Percentiles rank a stretch among this genome's conserved stretches.
Conservation (phyloP, 2,113 vertebrate species). For the Microtus oregoni region DNA sequence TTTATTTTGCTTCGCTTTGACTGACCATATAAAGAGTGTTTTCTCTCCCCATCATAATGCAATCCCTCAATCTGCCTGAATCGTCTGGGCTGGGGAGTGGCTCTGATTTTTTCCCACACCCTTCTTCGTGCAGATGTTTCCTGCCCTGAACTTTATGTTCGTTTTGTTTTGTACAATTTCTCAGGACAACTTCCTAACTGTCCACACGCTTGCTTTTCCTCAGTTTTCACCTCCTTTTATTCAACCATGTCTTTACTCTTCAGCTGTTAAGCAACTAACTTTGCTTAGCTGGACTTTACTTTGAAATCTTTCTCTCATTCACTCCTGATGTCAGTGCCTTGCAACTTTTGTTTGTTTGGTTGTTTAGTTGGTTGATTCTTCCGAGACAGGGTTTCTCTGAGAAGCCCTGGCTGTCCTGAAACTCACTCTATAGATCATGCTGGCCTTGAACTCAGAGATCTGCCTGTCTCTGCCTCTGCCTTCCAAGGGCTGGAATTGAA, state of each 20-base stretch:
- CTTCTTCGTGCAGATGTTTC: constrained; percentile 65
- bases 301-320: not conserved
- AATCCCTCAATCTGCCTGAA: not conserved
- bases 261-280: no score
- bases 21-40: not conserved
- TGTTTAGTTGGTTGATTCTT: no score
- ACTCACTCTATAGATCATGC: not conserved
- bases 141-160: not conserved
- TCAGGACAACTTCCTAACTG: constrained; percentile 6
- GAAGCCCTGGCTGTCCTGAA: not conserved
- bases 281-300: no score
- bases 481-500: not conserved
- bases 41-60: not conserved
- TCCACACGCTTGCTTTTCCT: not conserved
- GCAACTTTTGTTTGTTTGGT: not conserved
- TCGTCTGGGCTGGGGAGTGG: not conserved
- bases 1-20: not conserved
- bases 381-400: not conserved
- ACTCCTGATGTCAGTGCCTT: not conserved
- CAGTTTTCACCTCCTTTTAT: not conserved
- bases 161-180: constrained; percentile 14
- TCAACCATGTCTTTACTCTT: not conserved
- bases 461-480: not conserved
- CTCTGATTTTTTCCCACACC: not conserved
- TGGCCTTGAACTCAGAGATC: not conserved